Percentiles rank a stretch among this genome's conserved stretches.
phyloP scores from a whole-genome alignment of 1,140 invertebrate species.

The Megathymus violae region DNA sequence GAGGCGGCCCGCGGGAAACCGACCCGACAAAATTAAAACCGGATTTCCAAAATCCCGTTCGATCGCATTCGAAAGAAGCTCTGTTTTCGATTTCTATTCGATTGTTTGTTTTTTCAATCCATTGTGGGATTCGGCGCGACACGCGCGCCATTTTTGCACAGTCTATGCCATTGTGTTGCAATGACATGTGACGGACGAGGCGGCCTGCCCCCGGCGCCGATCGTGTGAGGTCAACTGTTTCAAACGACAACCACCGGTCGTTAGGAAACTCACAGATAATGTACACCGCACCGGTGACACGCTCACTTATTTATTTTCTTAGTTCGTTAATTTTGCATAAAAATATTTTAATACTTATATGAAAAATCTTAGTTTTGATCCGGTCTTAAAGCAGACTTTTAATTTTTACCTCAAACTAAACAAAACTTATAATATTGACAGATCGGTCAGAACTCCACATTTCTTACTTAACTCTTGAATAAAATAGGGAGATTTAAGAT shows the following conservation, averaged over 20 bases:
- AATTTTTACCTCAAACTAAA: too few species aligned
- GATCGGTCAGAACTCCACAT: too few species aligned
- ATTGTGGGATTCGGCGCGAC: constrained; percentile 72
- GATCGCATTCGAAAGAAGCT: constrained; percentile 73
- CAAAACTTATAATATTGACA: too few species aligned
- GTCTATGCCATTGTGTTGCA: constrained; percentile 77
- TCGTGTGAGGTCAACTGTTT: constrained; percentile 50
- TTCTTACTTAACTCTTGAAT: background rate
- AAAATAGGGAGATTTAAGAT: constrained; percentile 39
- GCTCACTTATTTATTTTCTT: too few species aligned
- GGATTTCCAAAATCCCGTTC: constrained; percentile 83
- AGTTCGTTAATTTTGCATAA: too few species aligned
- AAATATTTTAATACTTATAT: too few species aligned
- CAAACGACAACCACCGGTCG: constrained; percentile 35
- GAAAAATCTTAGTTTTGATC: too few species aligned
- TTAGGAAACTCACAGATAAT: constrained; percentile 24
- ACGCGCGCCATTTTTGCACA: constrained; percentile 79
- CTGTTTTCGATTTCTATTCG: constrained; percentile 82
- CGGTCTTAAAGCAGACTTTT: too few species aligned
- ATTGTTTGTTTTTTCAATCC: constrained; percentile 81
- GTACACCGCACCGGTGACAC: too few species aligned
- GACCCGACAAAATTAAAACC: constrained; percentile 75
- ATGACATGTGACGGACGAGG: constrained; percentile 77
- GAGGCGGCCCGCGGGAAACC: constrained; percentile 54
- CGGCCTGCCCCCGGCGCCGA: constrained; percentile 45